Conservation (phyloP, 1,140 invertebrate species). For the Rhopalosiphum padi region DNA sequence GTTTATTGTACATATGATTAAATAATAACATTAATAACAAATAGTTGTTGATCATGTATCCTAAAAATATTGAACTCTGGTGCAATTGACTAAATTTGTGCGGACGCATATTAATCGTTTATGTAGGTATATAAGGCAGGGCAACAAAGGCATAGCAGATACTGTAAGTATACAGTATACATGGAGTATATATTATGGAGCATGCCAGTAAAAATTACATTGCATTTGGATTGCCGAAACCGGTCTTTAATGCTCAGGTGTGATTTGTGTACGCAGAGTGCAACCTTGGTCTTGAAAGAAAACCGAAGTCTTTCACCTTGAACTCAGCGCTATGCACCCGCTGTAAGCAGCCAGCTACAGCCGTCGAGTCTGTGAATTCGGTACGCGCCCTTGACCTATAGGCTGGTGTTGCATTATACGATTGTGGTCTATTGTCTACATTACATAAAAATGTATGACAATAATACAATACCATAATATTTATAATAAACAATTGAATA, state of each 20-base stretch:
- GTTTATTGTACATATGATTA: neutral
- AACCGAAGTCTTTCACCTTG: neutral
- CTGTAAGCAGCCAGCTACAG: neutral
- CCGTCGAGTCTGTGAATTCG: neutral
- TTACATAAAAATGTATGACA: neutral
- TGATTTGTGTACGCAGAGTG: no score
- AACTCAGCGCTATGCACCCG: neutral
- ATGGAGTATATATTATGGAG: neutral
- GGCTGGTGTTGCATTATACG: neutral
- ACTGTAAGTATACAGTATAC: neutral
- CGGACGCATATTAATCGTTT: neutral
- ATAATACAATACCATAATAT: no score
- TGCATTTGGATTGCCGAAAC: neutral
- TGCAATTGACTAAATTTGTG: neutral
- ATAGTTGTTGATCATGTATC: neutral
- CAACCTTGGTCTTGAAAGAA: constrained; percentile 50
- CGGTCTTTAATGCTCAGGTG: neutral
- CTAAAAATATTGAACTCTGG: neutral
- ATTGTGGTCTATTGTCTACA: neutral
- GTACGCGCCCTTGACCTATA: constrained; percentile 23
- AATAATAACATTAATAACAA: no score
- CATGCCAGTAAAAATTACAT: neutral
- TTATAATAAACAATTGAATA: no score
- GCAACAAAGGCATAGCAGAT: neutral
- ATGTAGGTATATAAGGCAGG: neutral